Base-by-base conservation (phyloP, 92 coral and sea anemone species). In the Phenganax subtilis region DNA sequence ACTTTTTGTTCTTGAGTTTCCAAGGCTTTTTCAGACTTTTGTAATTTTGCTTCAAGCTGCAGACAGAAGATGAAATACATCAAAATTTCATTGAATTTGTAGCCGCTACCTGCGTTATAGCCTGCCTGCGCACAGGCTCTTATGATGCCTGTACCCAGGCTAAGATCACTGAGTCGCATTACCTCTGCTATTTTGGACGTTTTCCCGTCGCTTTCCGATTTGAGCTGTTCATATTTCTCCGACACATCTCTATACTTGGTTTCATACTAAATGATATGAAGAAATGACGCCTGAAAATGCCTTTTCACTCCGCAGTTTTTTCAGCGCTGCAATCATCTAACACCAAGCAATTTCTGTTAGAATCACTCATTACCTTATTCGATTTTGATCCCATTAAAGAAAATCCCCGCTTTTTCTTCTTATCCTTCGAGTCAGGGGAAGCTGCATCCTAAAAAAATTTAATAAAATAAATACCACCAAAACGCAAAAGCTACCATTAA, bases 1-100 rank as follows among this genome's bases (percentile, higher is more conserved):
- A 90, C 96, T 74, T 92, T 90, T 69, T 89, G 56, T 55, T 84
- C 85, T 14, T 88, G 83, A 20, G 85, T 81, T 79, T 84, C 74
- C 58, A 75, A 71, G 25, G 80, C 54, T 77, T 75, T 87, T 59
- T 79, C 83, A 68, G 83, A 79, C 0, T 79, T 16, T n/a, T 79
- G 72, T 64, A 79, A 79, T 52, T 79, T 79, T 12, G 83, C 51
- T 79, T 79, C 74, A 7, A 79, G 83, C 83, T 79, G 74, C 9
- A 52, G 51, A 51, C 56, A 9, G 8, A 64, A 54, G 11, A 54
- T 15, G 59, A 28, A 20, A 76, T 8, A 14, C 0, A 76, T 20
- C 30, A 20, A 5, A 4, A 9, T 73, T 73, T 14, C 47, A 5
- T 37, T 37, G 47, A 37, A 37, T 37, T 37, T 37, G 47, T 37